Conservation (phyloP, 2,797 vertebrate species). For the Nasua narica region DNA sequence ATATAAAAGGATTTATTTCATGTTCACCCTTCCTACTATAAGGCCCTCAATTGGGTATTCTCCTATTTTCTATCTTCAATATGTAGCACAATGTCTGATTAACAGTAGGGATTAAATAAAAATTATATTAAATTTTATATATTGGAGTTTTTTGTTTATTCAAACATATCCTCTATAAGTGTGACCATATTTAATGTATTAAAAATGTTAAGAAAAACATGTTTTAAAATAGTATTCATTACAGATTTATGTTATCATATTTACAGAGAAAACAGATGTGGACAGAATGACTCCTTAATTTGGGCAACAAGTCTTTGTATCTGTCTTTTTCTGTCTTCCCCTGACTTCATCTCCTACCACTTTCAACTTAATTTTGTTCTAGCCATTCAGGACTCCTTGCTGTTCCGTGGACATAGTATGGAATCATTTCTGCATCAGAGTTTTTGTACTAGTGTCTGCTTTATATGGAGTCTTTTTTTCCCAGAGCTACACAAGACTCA, state of each 20-base stretch:
- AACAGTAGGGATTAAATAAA: background rate
- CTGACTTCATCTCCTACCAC: background rate
- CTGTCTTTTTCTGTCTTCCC: background rate
- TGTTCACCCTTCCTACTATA: background rate
- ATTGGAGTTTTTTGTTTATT: background rate
- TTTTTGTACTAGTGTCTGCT: background rate
- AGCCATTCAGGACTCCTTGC: background rate
- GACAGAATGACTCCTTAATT: background rate
- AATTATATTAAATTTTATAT: background rate
- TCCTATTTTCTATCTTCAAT: background rate
- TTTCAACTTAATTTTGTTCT: background rate
- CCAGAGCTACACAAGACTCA: background rate
- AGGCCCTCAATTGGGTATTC: background rate
- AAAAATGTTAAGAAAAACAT: conserved; percentile 19
- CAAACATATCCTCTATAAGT: background rate
- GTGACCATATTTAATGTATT: conserved; percentile 1
- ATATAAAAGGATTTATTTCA: background rate
- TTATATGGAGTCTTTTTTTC: background rate
- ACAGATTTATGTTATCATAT: background rate
- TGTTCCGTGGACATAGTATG: background rate
- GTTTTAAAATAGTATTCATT: conserved; percentile 18
- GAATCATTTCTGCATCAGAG: background rate
- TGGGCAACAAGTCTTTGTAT: background rate
- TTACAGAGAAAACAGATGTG: background rate
- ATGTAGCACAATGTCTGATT: background rate